Evolutionary conservation across 2,797 vertebrate species (phyloP), one percentile per base, ranked within the genome.

Genomic region (Valencia hispanica): DNA sequence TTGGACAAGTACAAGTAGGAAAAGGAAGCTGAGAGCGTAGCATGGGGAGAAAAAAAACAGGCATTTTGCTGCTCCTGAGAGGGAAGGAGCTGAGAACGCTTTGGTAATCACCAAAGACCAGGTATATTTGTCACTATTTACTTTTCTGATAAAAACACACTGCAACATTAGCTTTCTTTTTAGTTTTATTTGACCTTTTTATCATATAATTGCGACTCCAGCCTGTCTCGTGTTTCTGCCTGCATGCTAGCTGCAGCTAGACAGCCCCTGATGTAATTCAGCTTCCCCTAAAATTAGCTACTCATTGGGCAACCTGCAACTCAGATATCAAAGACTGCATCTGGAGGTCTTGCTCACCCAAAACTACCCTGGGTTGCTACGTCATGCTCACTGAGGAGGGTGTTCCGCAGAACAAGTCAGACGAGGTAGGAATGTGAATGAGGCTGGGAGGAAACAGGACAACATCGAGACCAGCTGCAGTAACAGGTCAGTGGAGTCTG

Each of bases 241-340:
- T 48, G 20, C 43, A 63, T 30, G 57, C 43, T 61, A 22, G 15
- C 73, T 30, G 61, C 27, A n/a, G n/a, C n/a, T n/a, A n/a, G 17
- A 36, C 32, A 27, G 17, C 5, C 61, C n/a, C 48, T 27, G 61
- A 51, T 41, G 47, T 30, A 41, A 68, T 36, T 27, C 15, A 41
- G 17, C 73, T 51, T 27, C 47, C 7, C 25, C 27, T 45, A 43
- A 43, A 45, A 73, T 73, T 30, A 61, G 39, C 47, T 22, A 32
- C 71, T 45, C 47, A 30, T 39, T 51, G 73, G 17, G 73, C 25
- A 74, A 51, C 71, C 14, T 73, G 41, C 39, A 22, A 11, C 45
- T 74, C 57, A 0, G 15, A 63, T 48, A 50, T 65, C 20, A 17
- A 34, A 9, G 22, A 65, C 72, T 11, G 36, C 10, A 22, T 30